A percentile compares a stretch with the other conserved stretches of the same genome.
Conservation (phyloP, 64 coral and sea anemone genomes). For the Stichodactyla mertensii region DNA sequence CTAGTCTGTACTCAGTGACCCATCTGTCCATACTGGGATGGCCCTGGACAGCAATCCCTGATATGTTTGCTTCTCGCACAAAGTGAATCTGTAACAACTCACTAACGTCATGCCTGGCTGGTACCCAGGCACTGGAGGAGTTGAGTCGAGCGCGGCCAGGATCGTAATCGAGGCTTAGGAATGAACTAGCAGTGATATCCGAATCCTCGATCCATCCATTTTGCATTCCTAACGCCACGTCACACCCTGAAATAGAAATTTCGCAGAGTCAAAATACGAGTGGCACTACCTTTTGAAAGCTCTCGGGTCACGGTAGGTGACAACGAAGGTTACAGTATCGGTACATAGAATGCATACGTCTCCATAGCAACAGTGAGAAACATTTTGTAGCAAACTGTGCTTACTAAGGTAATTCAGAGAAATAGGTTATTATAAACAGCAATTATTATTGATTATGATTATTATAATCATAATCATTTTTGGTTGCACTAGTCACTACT, state of each 20-base stretch:
- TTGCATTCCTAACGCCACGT: constrained; percentile 61
- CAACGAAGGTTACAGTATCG: background rate
- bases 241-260: constrained; percentile 7
- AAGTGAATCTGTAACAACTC: constrained; percentile 87
- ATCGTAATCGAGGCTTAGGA: constrained; percentile 41
- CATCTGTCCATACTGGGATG: constrained; percentile 64
- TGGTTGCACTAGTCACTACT: background rate
- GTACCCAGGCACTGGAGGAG: constrained; percentile 72
- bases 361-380: background rate
- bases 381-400: background rate
- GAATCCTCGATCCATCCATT: constrained; percentile 61
- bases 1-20: constrained; percentile 58
- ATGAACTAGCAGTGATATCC: constrained; percentile 67
- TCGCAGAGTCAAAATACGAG: no score
- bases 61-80: constrained; percentile 46
- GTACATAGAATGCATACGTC: background rate
- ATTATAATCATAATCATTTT: background rate
- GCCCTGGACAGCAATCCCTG: constrained; percentile 64
- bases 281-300: background rate
- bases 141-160: constrained; percentile 78
- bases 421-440: background rate
- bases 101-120: constrained; percentile 33
- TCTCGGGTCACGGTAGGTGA: background rate
- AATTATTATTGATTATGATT: background rate
- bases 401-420: background rate